Evolutionary conservation across 2,113 vertebrate species (phyloP).

Genomic region (Lucifuga dentata): DNA sequence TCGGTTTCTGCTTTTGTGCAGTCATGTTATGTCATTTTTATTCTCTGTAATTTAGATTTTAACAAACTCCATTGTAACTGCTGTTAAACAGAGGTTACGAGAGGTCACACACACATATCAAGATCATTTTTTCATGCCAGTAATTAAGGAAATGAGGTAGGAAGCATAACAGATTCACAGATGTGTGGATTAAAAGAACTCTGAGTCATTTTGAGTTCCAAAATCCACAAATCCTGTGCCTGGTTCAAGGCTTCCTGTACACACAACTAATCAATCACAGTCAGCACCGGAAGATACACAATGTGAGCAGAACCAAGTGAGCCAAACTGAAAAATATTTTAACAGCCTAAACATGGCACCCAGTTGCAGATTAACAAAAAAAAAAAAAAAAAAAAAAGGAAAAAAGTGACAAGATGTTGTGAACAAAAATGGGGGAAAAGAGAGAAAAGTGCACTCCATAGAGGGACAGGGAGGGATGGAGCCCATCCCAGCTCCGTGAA

Average conservation of each 20-base stretch:
- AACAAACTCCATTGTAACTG: constrained; percentile 16
- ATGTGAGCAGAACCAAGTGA: constrained; percentile 17
- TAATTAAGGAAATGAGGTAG: background rate
- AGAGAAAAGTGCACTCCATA: constrained; percentile 30
- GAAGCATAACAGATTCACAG: background rate
- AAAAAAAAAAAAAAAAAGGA: background rate
- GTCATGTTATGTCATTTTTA: no score
- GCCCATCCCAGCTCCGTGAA: no score
- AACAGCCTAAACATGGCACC: constrained; percentile 7
- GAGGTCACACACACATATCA: background rate
- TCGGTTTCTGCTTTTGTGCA: background rate
- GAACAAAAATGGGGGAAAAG: constrained; percentile 6
- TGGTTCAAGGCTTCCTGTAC: background rate
- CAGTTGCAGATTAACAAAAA: constrained; percentile 6
- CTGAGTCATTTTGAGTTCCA: background rate
- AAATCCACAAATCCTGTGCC: background rate
- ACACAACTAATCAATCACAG: constrained; percentile 19
- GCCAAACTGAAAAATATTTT: constrained; percentile 26
- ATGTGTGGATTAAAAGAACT: background rate
- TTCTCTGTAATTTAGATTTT: background rate
- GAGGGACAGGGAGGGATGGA: no score
- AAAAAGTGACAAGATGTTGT: constrained; percentile 6
- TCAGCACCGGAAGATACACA: constrained; percentile 22
- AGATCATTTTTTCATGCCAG: background rate
- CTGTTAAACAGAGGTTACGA: background rate